Conservation (phyloP, 2,888 invertebrate genomes). For the Ichneumon xanthorius region DNA sequence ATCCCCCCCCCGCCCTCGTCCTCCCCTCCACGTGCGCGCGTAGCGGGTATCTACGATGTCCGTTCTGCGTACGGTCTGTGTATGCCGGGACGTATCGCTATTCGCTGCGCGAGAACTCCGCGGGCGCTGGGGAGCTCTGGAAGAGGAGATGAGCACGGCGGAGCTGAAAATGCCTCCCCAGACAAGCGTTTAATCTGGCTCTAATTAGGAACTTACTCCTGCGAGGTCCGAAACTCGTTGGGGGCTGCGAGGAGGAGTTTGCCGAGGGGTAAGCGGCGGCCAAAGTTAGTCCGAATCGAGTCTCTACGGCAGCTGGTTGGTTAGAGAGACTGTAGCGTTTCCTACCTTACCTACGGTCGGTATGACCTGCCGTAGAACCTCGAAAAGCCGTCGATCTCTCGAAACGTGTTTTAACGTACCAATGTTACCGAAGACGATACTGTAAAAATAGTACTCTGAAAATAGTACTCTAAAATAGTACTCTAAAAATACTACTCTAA, state of each 20-base stretch:
- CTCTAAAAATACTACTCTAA: no score
- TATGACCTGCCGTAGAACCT: no score
- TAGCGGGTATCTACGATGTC: conserved; percentile 23
- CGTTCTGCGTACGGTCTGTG: conserved; percentile 24
- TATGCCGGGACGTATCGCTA: conserved; percentile 43
- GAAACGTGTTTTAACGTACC: no score
- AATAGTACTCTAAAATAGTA: no score
- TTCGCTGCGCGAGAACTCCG: conserved; percentile 36
- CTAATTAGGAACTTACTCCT: conserved; percentile 87
- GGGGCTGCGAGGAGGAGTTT: conserved; percentile 7
- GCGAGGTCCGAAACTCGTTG: conserved; percentile 70
- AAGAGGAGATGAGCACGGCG: conserved; percentile 61
- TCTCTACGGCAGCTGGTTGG: background rate
- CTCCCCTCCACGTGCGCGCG: conserved; percentile 41
- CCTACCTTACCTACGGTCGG: background rate
- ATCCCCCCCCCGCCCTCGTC: conserved; percentile 36
- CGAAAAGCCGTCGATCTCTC: no score
- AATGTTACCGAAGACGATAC: no score
- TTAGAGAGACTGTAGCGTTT: background rate
- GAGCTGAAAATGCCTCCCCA: conserved; percentile 86
- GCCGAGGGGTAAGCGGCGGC: background rate
- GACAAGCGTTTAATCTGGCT: conserved; percentile 89
- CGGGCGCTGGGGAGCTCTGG: conserved; percentile 64
- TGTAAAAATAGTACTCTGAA: no score
- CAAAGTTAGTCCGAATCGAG: background rate